Evolutionary conservation across 2,113 vertebrate species (phyloP), one percentile per base, ranked within the genome.

Genomic region (Formicarius rufipectus): DNA sequence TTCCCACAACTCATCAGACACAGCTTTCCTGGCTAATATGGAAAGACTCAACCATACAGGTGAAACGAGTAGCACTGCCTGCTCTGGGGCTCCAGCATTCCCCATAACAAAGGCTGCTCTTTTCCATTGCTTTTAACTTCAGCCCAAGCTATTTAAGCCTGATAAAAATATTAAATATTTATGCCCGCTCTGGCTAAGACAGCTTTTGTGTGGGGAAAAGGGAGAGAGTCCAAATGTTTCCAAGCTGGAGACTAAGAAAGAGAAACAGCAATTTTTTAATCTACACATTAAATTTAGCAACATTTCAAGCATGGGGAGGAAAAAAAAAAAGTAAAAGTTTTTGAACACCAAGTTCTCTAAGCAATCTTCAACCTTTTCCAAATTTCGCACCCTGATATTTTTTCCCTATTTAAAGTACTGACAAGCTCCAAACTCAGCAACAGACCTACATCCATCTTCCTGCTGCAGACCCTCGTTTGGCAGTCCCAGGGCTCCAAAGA

Each of bases 81-180:
- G 52, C 77, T 78, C 45, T 1, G 0, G 39, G 0, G 0, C 56
- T 78, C 52, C 76, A 67, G 86, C 67, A 42, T 73, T 92, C 33
- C 71, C 56, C 60, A 21, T 74, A 92, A 93, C 60, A 95, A 92
- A 87, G 69, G 64, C 62, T 0, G 3, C 60, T 90, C 85, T 81
- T 71, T 84, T 68, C 40, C 53, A 49, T 79, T 33, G 62, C 93
- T 95, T 95, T 94, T 88, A 93, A 91, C 67, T 90, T 86, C 75
- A 91, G 60, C 56, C 56, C 80, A 90, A 92, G 83, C 42, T 90
- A 84, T 84, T 96, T 75, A 84, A 74, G 53, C 23, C 68, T 94
- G 88, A 97, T 90, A 93, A 93, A 96, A 96, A 90, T 89, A 93
- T 86, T 88, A 96, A 96, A 90, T 89, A 93, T 86, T 88, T 86